Evolutionary conservation across 1,140 invertebrate species (phyloP), one percentile per base, ranked within the genome.

Genomic region (Tetragnatha versicolor): DNA sequence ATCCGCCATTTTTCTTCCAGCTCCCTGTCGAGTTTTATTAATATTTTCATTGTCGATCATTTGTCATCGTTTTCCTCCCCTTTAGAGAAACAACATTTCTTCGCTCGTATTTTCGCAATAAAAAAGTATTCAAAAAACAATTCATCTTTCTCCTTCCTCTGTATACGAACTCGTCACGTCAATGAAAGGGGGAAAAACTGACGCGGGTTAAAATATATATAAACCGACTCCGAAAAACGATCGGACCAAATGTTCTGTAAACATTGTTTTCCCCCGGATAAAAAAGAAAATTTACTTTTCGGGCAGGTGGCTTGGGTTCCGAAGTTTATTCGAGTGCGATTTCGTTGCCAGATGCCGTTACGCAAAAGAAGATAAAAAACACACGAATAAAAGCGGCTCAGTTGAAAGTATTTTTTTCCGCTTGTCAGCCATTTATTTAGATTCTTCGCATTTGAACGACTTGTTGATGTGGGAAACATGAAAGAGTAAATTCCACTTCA

Each of bases 1-100:
- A n/a, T n/a, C n/a, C n/a, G n/a, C 61, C 55, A 65, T 77, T 65
- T 65, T 39, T 66, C 47, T 65, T 73, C 47, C n/a, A 37, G 66
- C 45, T 65, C 60, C n/a, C 14, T 12, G 60, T 73, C 37, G 9
- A 25, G n/a, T 77, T 66, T 77, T 77, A 77, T 77, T 77, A 66
- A 53, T 77, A 77, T 66, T 77, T 77, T 77, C 73, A 53, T 45
- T 77, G 60, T 65, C 73, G 73, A 77, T 77, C 73, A 66, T 77
- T 77, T 77, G 73, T 77, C 73, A 77, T 39, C 39, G 51, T 77
- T 70, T 65, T 39, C 47, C 73, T n/a, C n/a, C 70, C 61, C 58
- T 61, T 66, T 66, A n/a, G 73, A 65, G n/a, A 77, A 77, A 77
- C 61, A 77, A 53, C 35, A 65, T 77, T 53, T 66, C 31, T 29